Evolutionary conservation across 2,797 vertebrate genomes (phyloP), one percentile per base, ranked within the genome.

Genomic region (Onychomys leucogaster): DNA sequence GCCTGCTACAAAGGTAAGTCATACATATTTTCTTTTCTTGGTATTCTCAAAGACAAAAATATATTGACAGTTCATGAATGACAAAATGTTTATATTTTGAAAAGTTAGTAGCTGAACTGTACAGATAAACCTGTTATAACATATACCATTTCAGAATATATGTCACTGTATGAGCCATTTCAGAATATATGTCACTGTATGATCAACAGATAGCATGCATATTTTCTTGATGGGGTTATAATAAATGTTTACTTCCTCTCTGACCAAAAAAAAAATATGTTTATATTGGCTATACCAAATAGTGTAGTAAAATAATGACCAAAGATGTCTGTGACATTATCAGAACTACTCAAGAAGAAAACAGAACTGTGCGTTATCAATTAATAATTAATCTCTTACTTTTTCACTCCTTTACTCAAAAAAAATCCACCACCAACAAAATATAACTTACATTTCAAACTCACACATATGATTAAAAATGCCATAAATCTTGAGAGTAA

Each of bases 1-100:
- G 77, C 97, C 81, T 98, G 98, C 90, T 99, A 99, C 98, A 99
- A 98, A 99, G 99, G 99, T 99, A 98, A 8, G 91, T 4, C 32
- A 81, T 84, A 63, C 6, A 95, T 97, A 94, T 11, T 49, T 61
- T 95, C 0, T 43, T 96, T 92, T 87, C 43, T 96, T 83, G 9
- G 84, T 89, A 37, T 88, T 97, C 19, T 77, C 88, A 96, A 95
- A 90, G 96, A 94, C 27, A 96, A 91, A 93, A 90, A 85, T 82
- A 90, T 78, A 76, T 82, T 91, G 57, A 76, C 80, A 16, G 52
- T 86, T 78, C 95, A 89, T 93, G 75, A 96, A 92, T 63, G 83
- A 91, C 14, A 90, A 90, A 94, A 81, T 94, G 59, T 6, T 52
- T 71, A 6, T 84, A 17, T 95, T 95, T 95, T 73, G 29, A 96